Percentiles rank a stretch among this genome's conserved stretches.
These are phyloP conservation scores for Hippoglossus stenolepis DNA, from an alignment of 2,113 vertebrate genomes.

Conservation along the genomic window DNA sequence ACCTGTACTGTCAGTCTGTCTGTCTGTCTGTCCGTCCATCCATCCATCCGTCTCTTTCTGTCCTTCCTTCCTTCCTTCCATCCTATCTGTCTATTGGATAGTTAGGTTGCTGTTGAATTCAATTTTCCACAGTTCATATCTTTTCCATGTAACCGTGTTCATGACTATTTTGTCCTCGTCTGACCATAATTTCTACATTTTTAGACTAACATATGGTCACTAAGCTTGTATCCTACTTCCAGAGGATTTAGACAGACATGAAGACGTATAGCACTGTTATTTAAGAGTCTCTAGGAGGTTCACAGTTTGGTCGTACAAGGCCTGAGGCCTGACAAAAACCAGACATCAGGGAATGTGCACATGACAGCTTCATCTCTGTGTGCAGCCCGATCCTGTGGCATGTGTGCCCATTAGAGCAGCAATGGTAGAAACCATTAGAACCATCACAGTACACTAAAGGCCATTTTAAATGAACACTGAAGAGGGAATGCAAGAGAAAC, in stretches of 20 bases:
- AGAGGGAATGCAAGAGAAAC: neutral
- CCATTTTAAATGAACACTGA: neutral
- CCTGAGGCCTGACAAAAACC: conserved; percentile 39
- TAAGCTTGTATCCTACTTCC: no score
- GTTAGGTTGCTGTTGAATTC: no score
- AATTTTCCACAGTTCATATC: neutral
- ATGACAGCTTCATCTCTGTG: conserved; percentile 54
- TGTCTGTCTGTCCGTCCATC: no score
- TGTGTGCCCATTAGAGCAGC: neutral
- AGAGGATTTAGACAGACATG: no score
- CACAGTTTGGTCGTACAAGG: conserved; percentile 10
- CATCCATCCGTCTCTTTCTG: no score
- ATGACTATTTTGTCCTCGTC: neutral
- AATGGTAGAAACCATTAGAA: conserved; percentile 11
- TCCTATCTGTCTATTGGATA: no score
- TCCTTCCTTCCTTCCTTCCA: neutral
- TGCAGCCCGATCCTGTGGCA: conserved; percentile 33
- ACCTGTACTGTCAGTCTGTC: neutral
- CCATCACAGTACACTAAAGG: neutral
- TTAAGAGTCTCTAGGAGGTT: conserved; percentile 23
- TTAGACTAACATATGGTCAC: neutral
- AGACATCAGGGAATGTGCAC: conserved; percentile 28
- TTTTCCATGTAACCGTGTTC: neutral
- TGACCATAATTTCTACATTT: neutral
- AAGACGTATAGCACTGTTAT: conserved; percentile 8